phyloP scores from a whole-genome alignment of 1,140 invertebrate species.

The Euwallacea similis region DNA sequence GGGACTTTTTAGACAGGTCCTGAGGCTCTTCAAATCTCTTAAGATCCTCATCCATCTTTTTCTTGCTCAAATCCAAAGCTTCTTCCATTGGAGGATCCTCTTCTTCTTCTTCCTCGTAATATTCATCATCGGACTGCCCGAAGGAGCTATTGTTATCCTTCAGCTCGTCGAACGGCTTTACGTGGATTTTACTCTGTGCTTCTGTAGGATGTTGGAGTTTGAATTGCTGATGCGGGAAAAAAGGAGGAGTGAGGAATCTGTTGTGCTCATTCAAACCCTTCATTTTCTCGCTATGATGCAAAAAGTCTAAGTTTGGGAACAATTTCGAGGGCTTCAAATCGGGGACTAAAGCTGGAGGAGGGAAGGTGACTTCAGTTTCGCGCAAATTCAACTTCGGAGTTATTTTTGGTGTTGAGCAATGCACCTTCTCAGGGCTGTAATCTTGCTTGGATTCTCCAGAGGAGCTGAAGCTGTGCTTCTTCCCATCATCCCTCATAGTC shows the following conservation, averaged over 20 bases:
- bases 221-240: conserved; percentile 35
- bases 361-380: conserved; percentile 35
- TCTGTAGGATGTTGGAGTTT: conserved; percentile 24
- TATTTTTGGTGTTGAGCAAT: conserved; percentile 46
- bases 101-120: conserved; percentile 52
- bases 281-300: conserved; percentile 34
- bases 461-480: conserved; percentile 49
- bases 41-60: conserved; percentile 55
- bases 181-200: conserved; percentile 59
- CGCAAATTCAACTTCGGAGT: conserved; percentile 3
- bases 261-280: conserved; percentile 36
- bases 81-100: conserved; percentile 73
- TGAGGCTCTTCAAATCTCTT: conserved; percentile 48
- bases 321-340: conserved; percentile 40
- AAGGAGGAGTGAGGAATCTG: conserved; percentile 26
- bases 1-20: conserved; percentile 53
- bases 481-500: conserved; percentile 57
- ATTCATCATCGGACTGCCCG: conserved; percentile 53
- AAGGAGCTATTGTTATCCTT: conserved; percentile 57
- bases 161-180: conserved; percentile 64
- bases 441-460: conserved; percentile 29
- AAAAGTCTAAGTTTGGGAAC: conserved; percentile 39
- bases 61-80: conserved; percentile 85
- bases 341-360: conserved; percentile 38
- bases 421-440: conserved; percentile 43